Conservation (phyloP, 2,888 invertebrate genomes). For the Yponomeuta malinellus region DNA sequence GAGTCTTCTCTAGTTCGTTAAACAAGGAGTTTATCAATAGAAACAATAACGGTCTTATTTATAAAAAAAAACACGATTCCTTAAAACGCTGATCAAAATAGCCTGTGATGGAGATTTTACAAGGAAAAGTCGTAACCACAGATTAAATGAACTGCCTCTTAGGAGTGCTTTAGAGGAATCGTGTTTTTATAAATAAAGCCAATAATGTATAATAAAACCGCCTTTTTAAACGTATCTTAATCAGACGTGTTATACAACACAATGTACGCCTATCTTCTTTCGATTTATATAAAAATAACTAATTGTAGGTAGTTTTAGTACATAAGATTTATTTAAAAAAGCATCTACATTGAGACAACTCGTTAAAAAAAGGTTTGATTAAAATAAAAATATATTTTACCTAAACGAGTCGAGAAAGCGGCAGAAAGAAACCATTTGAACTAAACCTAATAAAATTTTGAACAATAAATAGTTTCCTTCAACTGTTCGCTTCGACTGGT, state of each 20-base stretch:
- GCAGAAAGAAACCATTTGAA: conserved; percentile 25
- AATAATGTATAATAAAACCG: conserved; percentile 70
- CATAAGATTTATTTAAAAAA: neutral
- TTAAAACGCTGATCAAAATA: too few relatives aligned
- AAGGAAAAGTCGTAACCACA: too few relatives aligned
- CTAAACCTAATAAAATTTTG: conserved; percentile 39
- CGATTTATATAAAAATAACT: neutral
- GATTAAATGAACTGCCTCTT: too few relatives aligned
- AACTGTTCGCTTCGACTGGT: conserved; percentile 53
- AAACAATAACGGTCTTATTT: conserved; percentile 46
- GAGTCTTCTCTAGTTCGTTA: neutral
- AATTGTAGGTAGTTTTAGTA: conserved; percentile 4
- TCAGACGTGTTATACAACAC: conserved; percentile 30
- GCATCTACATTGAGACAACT: conserved; percentile 1
- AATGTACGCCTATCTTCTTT: conserved; percentile 24
- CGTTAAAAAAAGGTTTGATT: neutral
- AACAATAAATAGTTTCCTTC: conserved; percentile 31
- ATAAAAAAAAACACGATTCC: too few relatives aligned
- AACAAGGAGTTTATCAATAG: conserved; percentile 30
- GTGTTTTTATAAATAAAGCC: too few relatives aligned
- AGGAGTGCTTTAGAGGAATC: too few relatives aligned
- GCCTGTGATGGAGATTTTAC: too few relatives aligned
- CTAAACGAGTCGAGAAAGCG: conserved; percentile 2
- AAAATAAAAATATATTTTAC: conserved; percentile 1
- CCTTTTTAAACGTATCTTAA: conserved; percentile 31